Percentiles rank a stretch among this genome's conserved stretches.
phyloP scores from a whole-genome alignment of 2,888 invertebrate species.

The Panorpa germanica region DNA sequence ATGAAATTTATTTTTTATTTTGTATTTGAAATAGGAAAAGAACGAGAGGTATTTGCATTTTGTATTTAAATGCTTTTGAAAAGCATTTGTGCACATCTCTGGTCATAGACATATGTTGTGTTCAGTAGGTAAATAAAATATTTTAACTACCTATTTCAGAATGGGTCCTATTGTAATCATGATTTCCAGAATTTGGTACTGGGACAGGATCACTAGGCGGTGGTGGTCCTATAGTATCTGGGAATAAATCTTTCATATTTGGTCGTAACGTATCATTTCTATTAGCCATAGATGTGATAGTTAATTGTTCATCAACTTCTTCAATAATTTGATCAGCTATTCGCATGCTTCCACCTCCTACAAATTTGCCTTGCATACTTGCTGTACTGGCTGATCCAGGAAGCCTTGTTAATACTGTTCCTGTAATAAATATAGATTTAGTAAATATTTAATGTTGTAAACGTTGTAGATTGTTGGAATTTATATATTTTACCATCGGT shows the following conservation, averaged over 20 bases:
- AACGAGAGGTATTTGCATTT: no score
- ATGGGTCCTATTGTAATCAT: no score
- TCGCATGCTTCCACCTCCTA: constrained; percentile 34
- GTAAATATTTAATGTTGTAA: background rate
- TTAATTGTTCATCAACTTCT: constrained; percentile 65
- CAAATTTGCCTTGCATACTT: constrained; percentile 17
- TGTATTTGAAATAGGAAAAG: no score
- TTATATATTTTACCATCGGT: constrained; percentile 10
- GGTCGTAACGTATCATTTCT: constrained; percentile 35
- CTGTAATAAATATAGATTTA: constrained; percentile 2
- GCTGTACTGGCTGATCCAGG: constrained; percentile 23
- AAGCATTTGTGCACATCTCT: no score
- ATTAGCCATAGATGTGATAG: constrained; percentile 53
- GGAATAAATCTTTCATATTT: constrained; percentile 41
- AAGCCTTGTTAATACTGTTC: constrained; percentile 15
- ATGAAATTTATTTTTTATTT: no score
- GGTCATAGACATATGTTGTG: no score
- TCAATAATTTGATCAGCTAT: constrained; percentile 55
- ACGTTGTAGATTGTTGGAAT: background rate
- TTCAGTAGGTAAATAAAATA: no score
- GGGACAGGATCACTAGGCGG: constrained; percentile 41
- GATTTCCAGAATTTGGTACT: constrained; percentile 34
- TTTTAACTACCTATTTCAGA: no score
- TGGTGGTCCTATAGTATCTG: constrained; percentile 30
- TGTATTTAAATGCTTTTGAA: no score